phyloP scores from a whole-genome alignment of 2,113 vertebrate species.

The Corydoras sp. region DNA sequence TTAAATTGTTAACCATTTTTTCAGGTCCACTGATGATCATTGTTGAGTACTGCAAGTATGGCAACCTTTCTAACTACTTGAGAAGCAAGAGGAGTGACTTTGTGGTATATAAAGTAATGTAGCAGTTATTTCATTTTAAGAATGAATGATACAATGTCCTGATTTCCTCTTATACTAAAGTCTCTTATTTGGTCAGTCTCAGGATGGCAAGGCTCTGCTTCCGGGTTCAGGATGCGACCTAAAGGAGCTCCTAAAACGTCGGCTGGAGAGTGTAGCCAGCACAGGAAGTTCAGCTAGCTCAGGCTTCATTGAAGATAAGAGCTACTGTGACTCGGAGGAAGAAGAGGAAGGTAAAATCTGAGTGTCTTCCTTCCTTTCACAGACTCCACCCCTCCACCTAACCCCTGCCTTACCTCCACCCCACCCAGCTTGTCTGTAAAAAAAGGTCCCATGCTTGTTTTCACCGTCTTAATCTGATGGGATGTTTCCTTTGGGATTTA shows the following conservation, averaged over 20 bases:
- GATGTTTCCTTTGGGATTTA: slow-evolving; percentile 61
- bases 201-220: slow-evolving; percentile 70
- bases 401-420: slow-evolving; percentile 40
- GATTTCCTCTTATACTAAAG: not conserved
- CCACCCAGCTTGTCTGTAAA: slow-evolving; percentile 45
- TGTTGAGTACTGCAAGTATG: slow-evolving; percentile 91
- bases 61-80: slow-evolving; percentile 87
- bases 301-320: slow-evolving; percentile 93
- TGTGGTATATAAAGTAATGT: slow-evolving; percentile 80
- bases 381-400: not conserved
- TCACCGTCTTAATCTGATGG: slow-evolving; percentile 50
- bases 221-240: slow-evolving; percentile 74
- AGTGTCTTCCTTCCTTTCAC: slow-evolving; percentile 49
- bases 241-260: slow-evolving; percentile 82
- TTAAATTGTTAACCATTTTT: not conserved
- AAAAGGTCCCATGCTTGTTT: slow-evolving; percentile 55
- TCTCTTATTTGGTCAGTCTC: slow-evolving; percentile 58
- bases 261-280: slow-evolving; percentile 88
- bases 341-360: slow-evolving; percentile 84
- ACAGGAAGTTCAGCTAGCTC: slow-evolving; percentile 90
- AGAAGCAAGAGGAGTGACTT: slow-evolving; percentile 84
- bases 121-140: not conserved
- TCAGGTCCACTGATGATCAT: slow-evolving; percentile 89
- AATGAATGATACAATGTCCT: not conserved
- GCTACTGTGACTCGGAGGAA: slow-evolving; percentile 89